A percentile compares a stretch with the other conserved stretches of the same genome.
Conservation (phyloP, 2,113 vertebrate genomes). For the Istiophorus platypterus region DNA sequence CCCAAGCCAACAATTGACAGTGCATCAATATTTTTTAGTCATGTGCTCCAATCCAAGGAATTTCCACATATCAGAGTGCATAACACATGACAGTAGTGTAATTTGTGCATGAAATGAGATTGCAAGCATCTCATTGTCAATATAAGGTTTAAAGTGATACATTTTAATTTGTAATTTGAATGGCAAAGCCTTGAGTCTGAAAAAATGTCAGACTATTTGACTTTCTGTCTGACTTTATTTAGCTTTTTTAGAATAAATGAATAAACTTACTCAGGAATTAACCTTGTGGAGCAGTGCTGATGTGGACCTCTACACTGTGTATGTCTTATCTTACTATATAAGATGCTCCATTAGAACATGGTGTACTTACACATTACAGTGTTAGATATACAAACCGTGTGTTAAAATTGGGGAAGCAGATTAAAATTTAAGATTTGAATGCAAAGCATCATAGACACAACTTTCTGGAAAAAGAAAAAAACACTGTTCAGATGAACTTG, state of each 20-base stretch:
- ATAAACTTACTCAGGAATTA: constrained; percentile 10
- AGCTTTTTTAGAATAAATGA: constrained; percentile 1
- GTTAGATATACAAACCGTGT: neutral
- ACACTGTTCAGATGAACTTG: neutral
- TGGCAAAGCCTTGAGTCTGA: neutral
- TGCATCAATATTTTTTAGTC: neutral
- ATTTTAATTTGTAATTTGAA: constrained; percentile 7
- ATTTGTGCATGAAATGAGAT: constrained; percentile 12
- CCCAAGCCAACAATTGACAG: constrained; percentile 4
- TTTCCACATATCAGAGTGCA: constrained; percentile 19
- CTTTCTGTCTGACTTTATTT: constrained; percentile 8
- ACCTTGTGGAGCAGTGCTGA: neutral
- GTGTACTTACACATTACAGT: neutral
- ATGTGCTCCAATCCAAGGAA: constrained; percentile 1
- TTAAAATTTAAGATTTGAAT: neutral
- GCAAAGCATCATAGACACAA: neutral
- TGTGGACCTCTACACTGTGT: neutral
- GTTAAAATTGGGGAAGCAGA: neutral
- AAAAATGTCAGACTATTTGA: neutral
- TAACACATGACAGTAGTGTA: constrained; percentile 2
- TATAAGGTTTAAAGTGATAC: neutral
- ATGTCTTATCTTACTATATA: neutral
- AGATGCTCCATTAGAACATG: neutral
- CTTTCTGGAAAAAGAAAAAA: neutral
- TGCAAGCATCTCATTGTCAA: constrained; percentile 19